Evolutionary conservation across 2,113 vertebrate species (phyloP).

Genomic region (Lampris megalopsis): DNA sequence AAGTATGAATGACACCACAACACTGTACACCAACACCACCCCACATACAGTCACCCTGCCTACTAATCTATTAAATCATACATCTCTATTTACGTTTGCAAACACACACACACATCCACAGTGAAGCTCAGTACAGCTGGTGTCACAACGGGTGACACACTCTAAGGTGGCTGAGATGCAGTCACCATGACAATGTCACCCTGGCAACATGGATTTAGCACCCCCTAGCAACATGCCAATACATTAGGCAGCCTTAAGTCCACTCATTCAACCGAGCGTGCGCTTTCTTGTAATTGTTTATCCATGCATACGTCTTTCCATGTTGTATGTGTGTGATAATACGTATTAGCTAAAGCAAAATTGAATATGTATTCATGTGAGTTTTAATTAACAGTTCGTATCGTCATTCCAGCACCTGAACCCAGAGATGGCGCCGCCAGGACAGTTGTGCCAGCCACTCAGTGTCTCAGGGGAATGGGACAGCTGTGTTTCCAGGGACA

Average conservation of each 20-base stretch:
- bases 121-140: conserved; percentile 60
- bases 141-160: conserved; percentile 47
- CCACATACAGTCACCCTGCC: too few species aligned
- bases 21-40: too few species aligned
- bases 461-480: not conserved
- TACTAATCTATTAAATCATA: not conserved
- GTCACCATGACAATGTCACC: conserved; percentile 45
- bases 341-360: not conserved
- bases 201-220: conserved; percentile 41
- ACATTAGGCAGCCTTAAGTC: conserved; percentile 20
- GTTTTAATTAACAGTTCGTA: not conserved
- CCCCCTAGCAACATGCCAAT: conserved; percentile 13
- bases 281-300: not conserved
- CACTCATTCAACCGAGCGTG: not conserved
- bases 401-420: not conserved
- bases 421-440: not conserved
- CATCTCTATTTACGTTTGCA: not conserved
- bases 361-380: not conserved
- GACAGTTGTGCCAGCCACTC: not conserved
- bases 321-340: not conserved
- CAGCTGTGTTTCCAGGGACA: conserved; percentile 1
- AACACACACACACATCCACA: conserved; percentile 11
- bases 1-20: too few species aligned
- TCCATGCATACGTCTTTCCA: not conserved
- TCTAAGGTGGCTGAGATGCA: conserved; percentile 37